These are phyloP conservation scores for Calephelis nemesis DNA, from an alignment of 1,140 invertebrate genomes.

Conservation along the genomic window DNA sequence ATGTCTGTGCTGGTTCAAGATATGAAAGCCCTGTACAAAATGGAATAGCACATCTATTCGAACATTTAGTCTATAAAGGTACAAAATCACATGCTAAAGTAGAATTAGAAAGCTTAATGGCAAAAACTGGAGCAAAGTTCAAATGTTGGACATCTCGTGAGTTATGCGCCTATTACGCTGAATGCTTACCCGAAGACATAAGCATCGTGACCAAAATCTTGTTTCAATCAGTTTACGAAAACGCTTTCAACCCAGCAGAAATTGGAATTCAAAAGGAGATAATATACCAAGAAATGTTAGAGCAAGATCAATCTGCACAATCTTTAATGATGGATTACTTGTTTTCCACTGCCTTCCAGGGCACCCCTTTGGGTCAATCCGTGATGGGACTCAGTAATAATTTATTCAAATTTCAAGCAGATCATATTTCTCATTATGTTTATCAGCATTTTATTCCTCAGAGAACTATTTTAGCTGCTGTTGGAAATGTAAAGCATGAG, in stretches of 20 bases:
- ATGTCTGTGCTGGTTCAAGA: slow-evolving; percentile 87
- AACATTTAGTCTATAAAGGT: slow-evolving; percentile 91
- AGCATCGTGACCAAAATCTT: slow-evolving; percentile 83
- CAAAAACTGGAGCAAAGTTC: slow-evolving; percentile 86
- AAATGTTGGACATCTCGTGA: slow-evolving; percentile 88
- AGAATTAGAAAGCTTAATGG: slow-evolving; percentile 83
- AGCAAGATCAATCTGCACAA: slow-evolving; percentile 85
- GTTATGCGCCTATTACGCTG: slow-evolving; percentile 88
- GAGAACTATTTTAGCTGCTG: slow-evolving; percentile 92
- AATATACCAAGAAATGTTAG: slow-evolving; percentile 79
- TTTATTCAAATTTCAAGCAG: slow-evolving; percentile 82
- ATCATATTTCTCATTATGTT: slow-evolving; percentile 88
- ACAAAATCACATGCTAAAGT: slow-evolving; percentile 82
- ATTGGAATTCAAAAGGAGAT: slow-evolving; percentile 84
- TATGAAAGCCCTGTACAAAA: slow-evolving; percentile 86
- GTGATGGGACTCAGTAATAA: slow-evolving; percentile 88
- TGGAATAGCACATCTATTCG: slow-evolving; percentile 88
- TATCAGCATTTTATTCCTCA: slow-evolving; percentile 89
- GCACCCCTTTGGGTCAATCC: slow-evolving; percentile 84
- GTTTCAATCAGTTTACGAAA: slow-evolving; percentile 84
- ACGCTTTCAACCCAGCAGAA: slow-evolving; percentile 81
- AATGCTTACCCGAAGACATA: slow-evolving; percentile 82
- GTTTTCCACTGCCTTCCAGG: slow-evolving; percentile 86
- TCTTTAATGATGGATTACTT: slow-evolving; percentile 89
- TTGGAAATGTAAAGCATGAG: slow-evolving; percentile 91